A percentile compares a stretch with the other conserved stretches of the same genome.
phyloP scores from a whole-genome alignment of 2,888 invertebrate genomes.

The Parnassius smintheus region DNA sequence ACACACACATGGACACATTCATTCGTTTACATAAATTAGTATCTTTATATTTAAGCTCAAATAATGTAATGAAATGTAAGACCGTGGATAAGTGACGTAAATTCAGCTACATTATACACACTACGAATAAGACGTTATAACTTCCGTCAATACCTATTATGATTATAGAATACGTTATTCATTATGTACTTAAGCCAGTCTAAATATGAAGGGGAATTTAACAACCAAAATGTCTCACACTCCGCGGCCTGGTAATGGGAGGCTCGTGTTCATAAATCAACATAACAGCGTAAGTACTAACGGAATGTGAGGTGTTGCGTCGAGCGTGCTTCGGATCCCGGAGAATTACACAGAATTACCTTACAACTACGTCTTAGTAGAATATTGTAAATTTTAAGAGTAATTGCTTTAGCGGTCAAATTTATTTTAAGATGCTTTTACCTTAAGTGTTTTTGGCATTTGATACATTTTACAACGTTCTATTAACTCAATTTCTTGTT shows the following conservation, averaged over 20 bases:
- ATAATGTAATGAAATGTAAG: too few species aligned
- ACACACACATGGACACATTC: too few species aligned
- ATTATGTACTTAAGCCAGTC: constrained; percentile 13
- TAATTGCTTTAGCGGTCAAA: constrained; percentile 2
- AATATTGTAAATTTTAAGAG: constrained; percentile 28
- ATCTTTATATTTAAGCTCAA: background rate
- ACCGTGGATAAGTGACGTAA: background rate
- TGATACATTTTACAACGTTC: too few species aligned
- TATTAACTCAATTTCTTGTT: too few species aligned
- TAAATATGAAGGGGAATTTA: constrained; percentile 25
- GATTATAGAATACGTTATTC: background rate
- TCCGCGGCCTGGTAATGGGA: constrained; percentile 19
- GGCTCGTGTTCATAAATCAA: constrained; percentile 28
- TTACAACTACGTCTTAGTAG: constrained; percentile 31
- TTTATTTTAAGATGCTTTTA: background rate
- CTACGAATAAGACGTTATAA: background rate
- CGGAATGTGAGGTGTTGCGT: constrained; percentile 32
- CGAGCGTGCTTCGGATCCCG: constrained; percentile 31
- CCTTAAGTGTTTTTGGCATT: background rate
- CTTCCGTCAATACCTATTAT: constrained; percentile 19
- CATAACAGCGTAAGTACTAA: constrained; percentile 25
- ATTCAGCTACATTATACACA: background rate
- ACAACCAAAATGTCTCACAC: constrained; percentile 24
- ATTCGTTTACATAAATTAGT: too few species aligned
- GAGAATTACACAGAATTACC: constrained; percentile 35